Conservation (phyloP, 2,888 invertebrate genomes). For the Hyppa rectilinea region DNA sequence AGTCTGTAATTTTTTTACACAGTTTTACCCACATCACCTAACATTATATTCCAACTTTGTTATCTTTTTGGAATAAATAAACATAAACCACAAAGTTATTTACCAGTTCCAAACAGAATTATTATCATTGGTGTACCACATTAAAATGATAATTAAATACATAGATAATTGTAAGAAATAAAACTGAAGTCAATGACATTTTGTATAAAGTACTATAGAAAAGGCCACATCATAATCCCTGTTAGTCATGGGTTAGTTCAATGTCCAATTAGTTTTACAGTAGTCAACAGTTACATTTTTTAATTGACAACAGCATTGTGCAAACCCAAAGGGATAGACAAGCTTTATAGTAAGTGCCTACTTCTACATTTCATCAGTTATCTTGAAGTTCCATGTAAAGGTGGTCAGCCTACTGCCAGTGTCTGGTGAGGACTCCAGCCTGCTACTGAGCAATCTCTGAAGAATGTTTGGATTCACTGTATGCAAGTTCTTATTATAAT, state of each 20-base stretch:
- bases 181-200: slow-evolving; percentile 8
- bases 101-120: neutral
- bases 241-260: neutral
- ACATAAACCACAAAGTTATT: slow-evolving; percentile 28
- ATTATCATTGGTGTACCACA: slow-evolving; percentile 31
- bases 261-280: neutral
- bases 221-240: neutral
- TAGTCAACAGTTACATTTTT: neutral
- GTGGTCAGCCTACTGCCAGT: neutral
- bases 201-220: neutral
- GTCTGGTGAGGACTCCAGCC: neutral
- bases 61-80: slow-evolving; percentile 31
- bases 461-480: neutral
- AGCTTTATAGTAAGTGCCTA: neutral
- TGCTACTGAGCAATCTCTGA: neutral
- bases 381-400: neutral
- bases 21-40: neutral
- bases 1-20: neutral
- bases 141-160: neutral
- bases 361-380: neutral
- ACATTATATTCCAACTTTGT: neutral
- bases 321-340: neutral
- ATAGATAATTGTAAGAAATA: neutral
- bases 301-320: too few relatives aligned
- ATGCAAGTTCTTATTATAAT: neutral